These are phyloP conservation scores for Perca flavescens DNA, from an alignment of 2,113 vertebrate genomes.

Conservation along the genomic window DNA sequence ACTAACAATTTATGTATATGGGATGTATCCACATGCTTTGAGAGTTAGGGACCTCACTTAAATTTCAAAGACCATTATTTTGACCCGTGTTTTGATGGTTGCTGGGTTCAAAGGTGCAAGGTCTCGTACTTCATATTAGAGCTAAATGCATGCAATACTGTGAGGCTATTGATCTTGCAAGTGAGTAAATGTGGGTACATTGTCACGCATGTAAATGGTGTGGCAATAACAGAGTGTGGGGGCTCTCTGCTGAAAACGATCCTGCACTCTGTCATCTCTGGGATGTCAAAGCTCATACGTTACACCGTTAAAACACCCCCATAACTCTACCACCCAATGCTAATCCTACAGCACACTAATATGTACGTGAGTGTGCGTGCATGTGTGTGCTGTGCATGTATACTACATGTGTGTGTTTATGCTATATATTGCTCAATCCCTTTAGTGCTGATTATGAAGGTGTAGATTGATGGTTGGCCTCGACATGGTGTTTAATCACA, in stretches of 20 bases:
- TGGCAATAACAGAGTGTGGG: constrained; percentile 59
- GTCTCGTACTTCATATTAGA: constrained; percentile 36
- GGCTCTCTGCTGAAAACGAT: constrained; percentile 60
- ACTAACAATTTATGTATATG: constrained; percentile 55
- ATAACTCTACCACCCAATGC: constrained; percentile 62
- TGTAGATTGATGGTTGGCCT: constrained; percentile 78
- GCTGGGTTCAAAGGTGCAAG: constrained; percentile 49
- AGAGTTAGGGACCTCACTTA: not conserved
- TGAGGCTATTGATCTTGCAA: constrained; percentile 53
- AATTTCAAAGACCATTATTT: constrained; percentile 50
- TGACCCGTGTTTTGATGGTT: constrained; percentile 51
- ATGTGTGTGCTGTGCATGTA: constrained; percentile 37
- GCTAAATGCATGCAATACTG: constrained; percentile 27
- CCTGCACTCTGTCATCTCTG: constrained; percentile 70
- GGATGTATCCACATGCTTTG: constrained; percentile 25
- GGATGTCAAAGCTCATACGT: constrained; percentile 69
- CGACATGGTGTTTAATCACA: constrained; percentile 76
- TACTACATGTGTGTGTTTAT: constrained; percentile 22
- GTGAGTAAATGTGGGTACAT: constrained; percentile 54
- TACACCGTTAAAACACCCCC: constrained; percentile 66
- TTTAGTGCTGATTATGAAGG: constrained; percentile 79
- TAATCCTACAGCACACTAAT: constrained; percentile 52
- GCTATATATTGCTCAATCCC: constrained; percentile 63
- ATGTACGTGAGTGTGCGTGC: not conserved
- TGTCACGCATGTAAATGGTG: constrained; percentile 69